Conservation (phyloP, 2,113 vertebrate genomes). For the Xenotilapia flavipinnis region DNA sequence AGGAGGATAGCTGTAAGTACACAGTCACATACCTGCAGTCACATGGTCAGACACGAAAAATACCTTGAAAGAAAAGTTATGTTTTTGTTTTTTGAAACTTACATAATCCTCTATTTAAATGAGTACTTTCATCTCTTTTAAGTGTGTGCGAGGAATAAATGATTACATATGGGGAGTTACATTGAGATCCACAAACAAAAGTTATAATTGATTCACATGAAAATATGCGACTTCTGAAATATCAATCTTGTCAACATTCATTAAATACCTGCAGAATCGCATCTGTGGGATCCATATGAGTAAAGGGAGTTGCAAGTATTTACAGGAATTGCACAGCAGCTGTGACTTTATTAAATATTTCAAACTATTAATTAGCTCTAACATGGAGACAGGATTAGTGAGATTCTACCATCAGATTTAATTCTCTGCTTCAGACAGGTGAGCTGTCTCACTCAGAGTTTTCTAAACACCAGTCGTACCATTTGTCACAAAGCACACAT, state of each 20-base stretch:
- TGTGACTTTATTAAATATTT: background rate
- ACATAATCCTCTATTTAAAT: background rate
- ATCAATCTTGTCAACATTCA: background rate
- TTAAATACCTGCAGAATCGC: background rate
- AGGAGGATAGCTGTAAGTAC: slow-evolving; percentile 99
- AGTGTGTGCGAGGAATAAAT: background rate
- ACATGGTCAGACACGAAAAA: background rate
- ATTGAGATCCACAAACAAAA: background rate
- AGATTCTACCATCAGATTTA: background rate
- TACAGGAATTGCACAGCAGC: background rate
- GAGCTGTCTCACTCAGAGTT: background rate
- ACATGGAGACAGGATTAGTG: background rate
- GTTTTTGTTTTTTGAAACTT: background rate
- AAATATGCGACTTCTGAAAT: background rate
- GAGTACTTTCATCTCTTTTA: background rate
- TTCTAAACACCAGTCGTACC: background rate
- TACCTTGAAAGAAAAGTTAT: background rate
- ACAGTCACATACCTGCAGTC: background rate
- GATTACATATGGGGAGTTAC: background rate
- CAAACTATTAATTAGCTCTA: background rate
- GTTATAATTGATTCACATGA: background rate
- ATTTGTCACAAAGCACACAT: background rate
- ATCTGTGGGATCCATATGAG: background rate
- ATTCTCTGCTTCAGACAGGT: background rate
- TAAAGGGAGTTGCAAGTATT: background rate